Evolutionary conservation across 2,113 vertebrate genomes (phyloP).

Genomic region (Onychostruthus taczanowskii): DNA sequence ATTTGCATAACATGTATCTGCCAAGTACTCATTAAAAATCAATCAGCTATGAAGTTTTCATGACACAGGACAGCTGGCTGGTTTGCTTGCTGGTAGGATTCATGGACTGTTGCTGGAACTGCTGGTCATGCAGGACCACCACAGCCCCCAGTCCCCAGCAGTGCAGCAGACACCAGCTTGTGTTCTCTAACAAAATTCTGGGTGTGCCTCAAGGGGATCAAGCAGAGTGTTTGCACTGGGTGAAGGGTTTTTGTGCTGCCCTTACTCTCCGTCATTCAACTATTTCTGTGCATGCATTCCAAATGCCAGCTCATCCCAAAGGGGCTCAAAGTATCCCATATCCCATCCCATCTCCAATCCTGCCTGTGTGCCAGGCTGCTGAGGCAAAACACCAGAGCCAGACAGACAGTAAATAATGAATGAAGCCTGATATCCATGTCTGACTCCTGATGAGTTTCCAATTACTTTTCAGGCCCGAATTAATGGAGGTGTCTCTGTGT

Average conservation of each 20-base stretch:
- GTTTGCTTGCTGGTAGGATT: background rate
- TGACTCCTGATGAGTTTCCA: background rate
- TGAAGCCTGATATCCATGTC: background rate
- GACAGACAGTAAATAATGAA: background rate
- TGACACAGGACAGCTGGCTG: background rate
- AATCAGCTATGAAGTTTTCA: background rate
- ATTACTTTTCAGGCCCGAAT: background rate
- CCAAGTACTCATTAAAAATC: background rate
- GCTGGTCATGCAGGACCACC: background rate
- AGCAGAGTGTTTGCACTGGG: background rate
- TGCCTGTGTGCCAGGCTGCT: background rate
- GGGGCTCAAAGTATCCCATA: fast-evolving
- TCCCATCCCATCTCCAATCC: background rate
- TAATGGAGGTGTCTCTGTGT: background rate
- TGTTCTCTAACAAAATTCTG: background rate
- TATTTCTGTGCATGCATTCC: background rate
- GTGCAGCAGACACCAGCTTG: background rate
- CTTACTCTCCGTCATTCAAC: fast-evolving
- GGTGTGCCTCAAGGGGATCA: fast-evolving
- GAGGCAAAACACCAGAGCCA: background rate
- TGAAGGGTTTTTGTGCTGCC: background rate
- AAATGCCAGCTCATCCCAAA: background rate
- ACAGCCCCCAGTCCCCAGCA: fast-evolving
- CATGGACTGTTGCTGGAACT: background rate
- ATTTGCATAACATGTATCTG: background rate